Evolutionary conservation across 2,113 vertebrate species (phyloP).

Genomic region (Myodes glareolus): DNA sequence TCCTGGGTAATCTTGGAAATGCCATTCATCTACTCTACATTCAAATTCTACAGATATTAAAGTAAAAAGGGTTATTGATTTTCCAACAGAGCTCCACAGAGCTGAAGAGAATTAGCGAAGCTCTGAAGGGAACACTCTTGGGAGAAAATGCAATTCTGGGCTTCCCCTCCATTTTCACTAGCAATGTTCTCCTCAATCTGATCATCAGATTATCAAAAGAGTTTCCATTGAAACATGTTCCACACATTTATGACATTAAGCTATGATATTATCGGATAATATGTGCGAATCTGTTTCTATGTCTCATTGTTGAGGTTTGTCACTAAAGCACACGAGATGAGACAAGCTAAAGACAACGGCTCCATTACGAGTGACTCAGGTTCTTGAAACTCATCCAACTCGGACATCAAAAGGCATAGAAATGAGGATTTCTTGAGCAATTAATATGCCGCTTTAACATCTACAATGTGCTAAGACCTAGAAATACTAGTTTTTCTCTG

Average conservation of each 20-base stretch:
- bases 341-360: background rate
- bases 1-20: background rate
- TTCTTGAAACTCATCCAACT: background rate
- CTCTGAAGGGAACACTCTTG: background rate
- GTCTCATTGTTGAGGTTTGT: background rate
- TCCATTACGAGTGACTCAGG: background rate
- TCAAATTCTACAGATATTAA: background rate
- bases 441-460: background rate
- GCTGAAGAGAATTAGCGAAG: background rate
- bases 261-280: background rate
- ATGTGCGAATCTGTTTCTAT: background rate
- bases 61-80: background rate
- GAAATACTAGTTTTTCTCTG: background rate
- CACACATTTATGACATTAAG: background rate
- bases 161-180: background rate
- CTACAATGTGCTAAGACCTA: background rate
- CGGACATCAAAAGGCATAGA: background rate
- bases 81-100: background rate
- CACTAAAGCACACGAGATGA: background rate
- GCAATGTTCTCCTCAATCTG: background rate
- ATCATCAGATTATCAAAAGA: background rate
- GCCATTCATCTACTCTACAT: background rate
- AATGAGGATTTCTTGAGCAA: background rate
- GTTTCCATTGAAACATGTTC: constrained; percentile 1
- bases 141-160: background rate